Evolutionary conservation across 64 coral and sea anemone genomes (phyloP).

Genomic region (Stichodactyla mertensii): DNA sequence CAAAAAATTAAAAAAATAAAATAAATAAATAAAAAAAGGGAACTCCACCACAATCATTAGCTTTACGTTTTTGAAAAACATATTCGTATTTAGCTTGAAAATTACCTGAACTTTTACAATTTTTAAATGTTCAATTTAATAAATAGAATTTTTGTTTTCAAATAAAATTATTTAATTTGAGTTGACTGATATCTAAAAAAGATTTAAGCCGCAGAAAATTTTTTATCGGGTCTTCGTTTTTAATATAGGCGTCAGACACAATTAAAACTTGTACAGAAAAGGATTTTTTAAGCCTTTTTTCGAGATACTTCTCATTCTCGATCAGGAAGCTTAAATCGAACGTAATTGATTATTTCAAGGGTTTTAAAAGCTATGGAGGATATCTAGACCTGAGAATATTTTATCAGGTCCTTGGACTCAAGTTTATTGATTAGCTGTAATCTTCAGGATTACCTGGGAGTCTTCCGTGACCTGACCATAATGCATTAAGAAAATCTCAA

Average conservation of each 20-base stretch:
- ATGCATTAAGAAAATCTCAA: background rate
- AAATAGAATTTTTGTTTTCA: too few relatives aligned
- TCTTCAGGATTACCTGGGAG: background rate
- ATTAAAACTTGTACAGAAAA: background rate
- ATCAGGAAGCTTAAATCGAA: background rate
- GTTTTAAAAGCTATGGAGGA: background rate
- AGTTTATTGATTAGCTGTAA: background rate
- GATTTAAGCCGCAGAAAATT: background rate
- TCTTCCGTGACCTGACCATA: background rate
- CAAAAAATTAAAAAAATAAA: too few relatives aligned
- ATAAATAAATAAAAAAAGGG: too few relatives aligned
- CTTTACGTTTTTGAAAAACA: too few relatives aligned
- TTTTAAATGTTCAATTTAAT: too few relatives aligned
- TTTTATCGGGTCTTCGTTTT: background rate
- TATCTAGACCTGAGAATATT: background rate
- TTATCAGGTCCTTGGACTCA: background rate
- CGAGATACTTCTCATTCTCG: background rate
- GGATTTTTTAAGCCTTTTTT: background rate
- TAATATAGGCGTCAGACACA: background rate
- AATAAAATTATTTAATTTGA: too few relatives aligned
- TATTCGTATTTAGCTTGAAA: too few relatives aligned
- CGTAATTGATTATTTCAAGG: background rate
- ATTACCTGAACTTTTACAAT: too few relatives aligned
- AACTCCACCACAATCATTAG: too few relatives aligned
- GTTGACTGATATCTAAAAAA: too few relatives aligned